Conservation (phyloP, 2,113 vertebrate species). For the Channa argus region DNA sequence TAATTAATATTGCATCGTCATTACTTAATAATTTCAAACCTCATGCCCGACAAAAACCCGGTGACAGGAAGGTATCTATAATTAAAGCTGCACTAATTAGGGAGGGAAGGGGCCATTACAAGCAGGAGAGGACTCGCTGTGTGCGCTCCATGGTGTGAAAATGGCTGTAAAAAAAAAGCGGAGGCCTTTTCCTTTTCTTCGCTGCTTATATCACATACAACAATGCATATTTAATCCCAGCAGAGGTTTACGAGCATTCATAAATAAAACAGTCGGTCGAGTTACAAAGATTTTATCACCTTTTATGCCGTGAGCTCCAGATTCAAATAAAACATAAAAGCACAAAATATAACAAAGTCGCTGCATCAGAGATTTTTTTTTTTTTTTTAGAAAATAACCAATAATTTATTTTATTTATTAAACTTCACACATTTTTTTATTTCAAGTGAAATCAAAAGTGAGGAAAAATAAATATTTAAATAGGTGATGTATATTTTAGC, state of each 20-base stretch:
- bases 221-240: slow-evolving; percentile 85
- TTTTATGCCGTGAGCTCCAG: neutral
- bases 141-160: slow-evolving; percentile 36
- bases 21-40: slow-evolving; percentile 91
- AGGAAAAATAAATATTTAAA: slow-evolving; percentile 63
- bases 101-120: slow-evolving; percentile 55
- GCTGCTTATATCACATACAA: slow-evolving; percentile 51
- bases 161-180: neutral
- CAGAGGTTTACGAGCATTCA: slow-evolving; percentile 76
- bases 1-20: slow-evolving; percentile 91
- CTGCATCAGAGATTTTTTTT: neutral
- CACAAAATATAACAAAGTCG: slow-evolving; percentile 40
- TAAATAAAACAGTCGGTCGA: slow-evolving; percentile 81
- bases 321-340: neutral
- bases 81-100: slow-evolving; percentile 87
- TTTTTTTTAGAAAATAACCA: slow-evolving; percentile 75
- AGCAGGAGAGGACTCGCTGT: neutral
- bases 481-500: slow-evolving; percentile 25
- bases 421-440: slow-evolving; percentile 74
- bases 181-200: slow-evolving; percentile 25
- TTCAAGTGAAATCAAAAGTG: slow-evolving; percentile 76
- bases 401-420: slow-evolving; percentile 80
- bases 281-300: slow-evolving; percentile 46
- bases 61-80: slow-evolving; percentile 88
- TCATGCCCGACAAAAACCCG: slow-evolving; percentile 81